Evolutionary conservation across 2,888 invertebrate species (phyloP), one percentile per base, ranked within the genome.

Genomic region (Liodrosophila aerea): DNA sequence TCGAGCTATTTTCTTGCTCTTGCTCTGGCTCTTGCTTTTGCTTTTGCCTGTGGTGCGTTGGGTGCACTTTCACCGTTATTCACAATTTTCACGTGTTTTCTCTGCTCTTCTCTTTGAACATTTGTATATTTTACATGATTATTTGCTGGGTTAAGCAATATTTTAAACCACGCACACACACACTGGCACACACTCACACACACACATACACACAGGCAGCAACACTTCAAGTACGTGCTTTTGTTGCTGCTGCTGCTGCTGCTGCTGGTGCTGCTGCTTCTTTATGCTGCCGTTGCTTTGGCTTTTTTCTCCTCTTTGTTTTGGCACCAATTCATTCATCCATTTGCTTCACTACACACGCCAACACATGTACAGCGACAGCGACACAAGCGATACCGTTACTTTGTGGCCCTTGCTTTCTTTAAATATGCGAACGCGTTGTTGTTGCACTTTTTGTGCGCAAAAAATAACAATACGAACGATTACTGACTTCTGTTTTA

Each of bases 61-160:
- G 50, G 12, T 58, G 57, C 76, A 74, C 78, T 83, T 80, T 80
- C 78, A 80, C 78, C 76, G 62, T 61, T 72, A 68, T 59, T 50
- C 64, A 73, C 64, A 75, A 69, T 76, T 72, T 80, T 70, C 76
- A 73, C 83, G 69, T 70, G 81, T 70, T 73, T 66, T 77, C 58
- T 60, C 40, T 50, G 52, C 13, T 50, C 11, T 34, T 54, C 56
- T 50, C 36, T 36, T 31, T 61, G 59, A 63, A 46, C 53, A 73
- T 63, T 27, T 49, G 39, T 31, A 58, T 39, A 63, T 63, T 70
- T 66, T 56, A 63, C 50, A 58, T 54, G 71, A 62, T 54, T 63
- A 44, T 64, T 53, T 62, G 73, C 61, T 70, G 66, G 59, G 68
- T 75, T 82, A 62, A 74, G 76, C 83, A 80, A 80, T 78, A 73